Base-by-base conservation (phyloP, 37 sponge, comb jelly and placozoan genomes). In the Tethya wilhelma region DNA sequence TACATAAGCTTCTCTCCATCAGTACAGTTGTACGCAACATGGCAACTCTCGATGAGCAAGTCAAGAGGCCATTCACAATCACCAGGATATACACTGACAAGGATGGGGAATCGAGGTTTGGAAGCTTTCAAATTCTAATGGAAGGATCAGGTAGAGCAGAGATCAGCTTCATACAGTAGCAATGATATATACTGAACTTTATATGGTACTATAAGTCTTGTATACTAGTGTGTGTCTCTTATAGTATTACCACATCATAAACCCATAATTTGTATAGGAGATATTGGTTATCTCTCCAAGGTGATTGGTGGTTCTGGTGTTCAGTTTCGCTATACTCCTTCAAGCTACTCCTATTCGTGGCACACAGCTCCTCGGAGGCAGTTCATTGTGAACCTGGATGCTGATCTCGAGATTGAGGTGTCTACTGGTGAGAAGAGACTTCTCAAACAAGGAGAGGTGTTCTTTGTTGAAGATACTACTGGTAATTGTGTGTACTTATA, bases 381-480 rank as follows among this genome's bases (percentile, higher is more conserved):
- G 81, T 90, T 90, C 57, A 85, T 90, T 30, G 82, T 86, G 29
- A 86, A 86, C 43, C 80, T 86, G 8, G 87, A 86, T 65, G 87
- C 73, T 23, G 79, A 71, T 38, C 72, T 86, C 25, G 87, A 86
- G 56, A 38, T 86, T 1, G 79, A 90, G 43, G 90, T 90, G 29
- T 67, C 76, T 38, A 70, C 72, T 58, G 90, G 90, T 39, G 90
- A 90, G 85, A 90, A 79, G 71, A 79, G 80, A 33, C 34, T 79
- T 23, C 66, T 90, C n/a, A 69, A 43, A 45, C 85, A 73, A 56
- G 90, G 90, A 75, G 82, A 80, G 46, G 77, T 90, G 38, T 90
- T 90, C 71, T 84, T 90, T 69, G 85, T 90, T 2, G 90, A 90
- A 75, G 90, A 90, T 68, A 70, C 71, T 14, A 68, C 74, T 49